Conservation (phyloP, 2,888 invertebrate species). For the Sphaerophoria rueppellii region DNA sequence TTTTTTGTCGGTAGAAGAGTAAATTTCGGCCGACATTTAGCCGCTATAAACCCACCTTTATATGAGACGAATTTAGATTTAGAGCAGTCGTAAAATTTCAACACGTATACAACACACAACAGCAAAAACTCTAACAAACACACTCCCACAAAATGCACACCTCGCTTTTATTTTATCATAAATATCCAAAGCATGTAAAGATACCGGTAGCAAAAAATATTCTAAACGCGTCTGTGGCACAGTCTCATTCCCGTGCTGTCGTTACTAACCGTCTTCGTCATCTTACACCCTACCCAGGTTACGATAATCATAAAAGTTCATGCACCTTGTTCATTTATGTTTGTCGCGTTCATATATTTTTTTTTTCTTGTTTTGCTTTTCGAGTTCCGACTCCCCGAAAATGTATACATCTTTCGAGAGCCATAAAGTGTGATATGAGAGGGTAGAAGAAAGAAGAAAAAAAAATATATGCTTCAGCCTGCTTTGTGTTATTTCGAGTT, state of each 20-base stretch:
- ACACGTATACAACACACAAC: neutral
- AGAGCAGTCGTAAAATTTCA: conserved; percentile 65
- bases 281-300: conserved; percentile 43
- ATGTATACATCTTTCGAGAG: conserved; percentile 19
- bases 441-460: conserved; percentile 43
- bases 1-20: conserved; percentile 26
- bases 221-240: conserved; percentile 63
- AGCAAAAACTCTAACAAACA: conserved; percentile 4
- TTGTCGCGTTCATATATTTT: conserved; percentile 49
- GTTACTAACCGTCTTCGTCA: neutral
- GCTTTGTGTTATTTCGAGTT: conserved; percentile 37
- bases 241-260: neutral
- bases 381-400: conserved; percentile 14
- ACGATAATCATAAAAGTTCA: conserved; percentile 72
- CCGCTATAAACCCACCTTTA: conserved; percentile 45
- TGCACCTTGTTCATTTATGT: conserved; percentile 70
- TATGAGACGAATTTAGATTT: conserved; percentile 66
- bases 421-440: conserved; percentile 14
- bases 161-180: conserved; percentile 7
- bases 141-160: conserved; percentile 34
- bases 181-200: conserved; percentile 26
- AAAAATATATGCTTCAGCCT: conserved; percentile 38
- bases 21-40: conserved; percentile 62
- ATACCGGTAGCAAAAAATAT: conserved; percentile 37
- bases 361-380: conserved; percentile 4